Evolutionary conservation across 2,888 invertebrate species (phyloP), one percentile per base, ranked within the genome.

Genomic region (Cheilosia vernalis): DNA sequence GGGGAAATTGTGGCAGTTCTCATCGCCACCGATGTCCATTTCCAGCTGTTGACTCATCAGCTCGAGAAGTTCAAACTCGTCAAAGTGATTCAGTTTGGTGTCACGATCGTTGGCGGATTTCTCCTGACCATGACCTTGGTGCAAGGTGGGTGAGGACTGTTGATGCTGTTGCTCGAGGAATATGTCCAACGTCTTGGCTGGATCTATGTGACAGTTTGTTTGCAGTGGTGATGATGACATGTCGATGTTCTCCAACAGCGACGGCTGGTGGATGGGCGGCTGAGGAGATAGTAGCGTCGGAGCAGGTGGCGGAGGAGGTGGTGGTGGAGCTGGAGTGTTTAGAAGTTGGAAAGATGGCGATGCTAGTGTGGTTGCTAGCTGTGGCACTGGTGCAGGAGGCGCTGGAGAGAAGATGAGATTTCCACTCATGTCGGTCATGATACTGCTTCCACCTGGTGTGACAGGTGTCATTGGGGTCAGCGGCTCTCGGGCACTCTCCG

Each of bases 401-500:
- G 88, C 53, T 37, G 89, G 67, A 37, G 88, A 88, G 70, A 88
- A 89, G 9, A 90, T 81, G 2, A 89, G 63, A 72, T 88, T 88
- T 6, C 88, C 88, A 64, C 86, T 88, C 79, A 88, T 86, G 53
- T 88, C 89, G 66, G 88, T 88, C 88, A 89, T 89, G 60, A 88
- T 83, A 88, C 87, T 89, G 87, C 64, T 88, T 76, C 84, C 90
- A 87, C 82, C 89, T 58, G 89, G 91, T 63, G 89, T 90, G 4
- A 89, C 79, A 89, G 91, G 81, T 88, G 90, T 87, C 87, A 92
- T 92, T 33, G 95, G 94, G 30, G 94, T 93, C 84, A 94, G 91
- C 1, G 92, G 90, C 56, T 91, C 91, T 60, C 91, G 80, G 6
- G 90, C 97, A 88, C 97, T 97, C 9, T 97, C 95, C 1, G 98